Evolutionary conservation across 2,888 invertebrate species (phyloP), one percentile per base, ranked within the genome.

Genomic region (Anoncus sp.): DNA sequence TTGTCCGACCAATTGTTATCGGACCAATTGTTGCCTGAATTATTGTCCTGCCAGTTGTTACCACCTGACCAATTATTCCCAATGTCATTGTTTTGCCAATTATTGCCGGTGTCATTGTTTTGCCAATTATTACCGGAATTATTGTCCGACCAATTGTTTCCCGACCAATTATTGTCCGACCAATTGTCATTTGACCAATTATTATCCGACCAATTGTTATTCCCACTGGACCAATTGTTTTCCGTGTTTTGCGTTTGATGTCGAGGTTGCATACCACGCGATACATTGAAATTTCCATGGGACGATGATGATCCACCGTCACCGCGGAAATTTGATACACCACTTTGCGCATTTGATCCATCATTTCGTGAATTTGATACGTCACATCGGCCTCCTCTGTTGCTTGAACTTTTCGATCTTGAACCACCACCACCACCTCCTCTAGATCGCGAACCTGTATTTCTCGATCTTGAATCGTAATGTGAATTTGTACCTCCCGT

Each of bases 271-370:
- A n/a, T n/a, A n/a, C n/a, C 78, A 16, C 80, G 60, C 10, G 67
- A 24, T 43, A 59, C 67, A 60, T 81, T 82, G 14, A 84, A 86
- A 16, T 63, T 81, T 0, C 67, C 47, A 22, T 80, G 81, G 4
- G 69, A 47, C 27, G 65, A 22, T 2, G 45, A 31, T 6, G 14
- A n/a, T 2, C 63, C 69, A 0, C 60, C 40, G 0, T 45, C 45
- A 38, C 53, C 55, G 0, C 38, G 59, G 27, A 66, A 75, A 10
- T 24, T 60, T 0, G 20, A 10, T 35, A 20, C 66, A 45, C 69
- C 27, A 12, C 47, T 22, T 10, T 27, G 27, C 1, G 18, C 2
- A 31, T 35, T 62, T 20, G 16, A 3, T 14, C 31, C 74, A 2
- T 62, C 65, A 1, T 20, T 38, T 18, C 49, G 49, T 0, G 40